phyloP scores from a whole-genome alignment of 1,140 invertebrate genomes.

The Cryptotermes secundus region DNA sequence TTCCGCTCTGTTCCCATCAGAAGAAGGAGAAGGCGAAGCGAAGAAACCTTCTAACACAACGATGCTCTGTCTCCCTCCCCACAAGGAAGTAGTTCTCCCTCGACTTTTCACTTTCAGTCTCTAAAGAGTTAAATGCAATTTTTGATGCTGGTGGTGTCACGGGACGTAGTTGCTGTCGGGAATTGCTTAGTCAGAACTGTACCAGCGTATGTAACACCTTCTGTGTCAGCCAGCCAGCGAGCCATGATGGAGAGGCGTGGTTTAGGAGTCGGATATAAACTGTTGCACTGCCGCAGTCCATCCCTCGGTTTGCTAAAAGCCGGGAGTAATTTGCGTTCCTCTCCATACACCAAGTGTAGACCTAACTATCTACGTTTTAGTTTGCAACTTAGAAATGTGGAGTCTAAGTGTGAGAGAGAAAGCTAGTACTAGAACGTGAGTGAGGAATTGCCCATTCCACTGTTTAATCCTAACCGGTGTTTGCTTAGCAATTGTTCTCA shows the following conservation, averaged over 20 bases:
- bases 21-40: too few relatives aligned
- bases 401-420: neutral
- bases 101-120: too few relatives aligned
- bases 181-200: neutral
- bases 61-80: too few relatives aligned
- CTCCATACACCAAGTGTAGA: neutral
- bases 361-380: neutral
- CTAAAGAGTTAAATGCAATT: too few relatives aligned
- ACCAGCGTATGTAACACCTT: neutral
- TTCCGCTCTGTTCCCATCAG: too few relatives aligned
- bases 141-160: too few relatives aligned
- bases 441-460: neutral
- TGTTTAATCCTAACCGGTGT: neutral
- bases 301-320: slow-evolving; percentile 22
- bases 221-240: neutral
- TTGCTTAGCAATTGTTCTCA: neutral
- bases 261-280: slow-evolving; percentile 25
- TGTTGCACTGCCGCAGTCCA: neutral
- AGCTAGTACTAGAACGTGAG: neutral
- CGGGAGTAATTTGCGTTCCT: slow-evolving; percentile 26
- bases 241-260: slow-evolving; percentile 23
- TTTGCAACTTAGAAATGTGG: neutral
- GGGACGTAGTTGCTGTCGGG: neutral
- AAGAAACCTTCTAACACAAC: too few relatives aligned
- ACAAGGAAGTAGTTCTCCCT: too few relatives aligned